phyloP scores from a whole-genome alignment of 1,140 invertebrate species.

The Galendromus occidentalis region DNA sequence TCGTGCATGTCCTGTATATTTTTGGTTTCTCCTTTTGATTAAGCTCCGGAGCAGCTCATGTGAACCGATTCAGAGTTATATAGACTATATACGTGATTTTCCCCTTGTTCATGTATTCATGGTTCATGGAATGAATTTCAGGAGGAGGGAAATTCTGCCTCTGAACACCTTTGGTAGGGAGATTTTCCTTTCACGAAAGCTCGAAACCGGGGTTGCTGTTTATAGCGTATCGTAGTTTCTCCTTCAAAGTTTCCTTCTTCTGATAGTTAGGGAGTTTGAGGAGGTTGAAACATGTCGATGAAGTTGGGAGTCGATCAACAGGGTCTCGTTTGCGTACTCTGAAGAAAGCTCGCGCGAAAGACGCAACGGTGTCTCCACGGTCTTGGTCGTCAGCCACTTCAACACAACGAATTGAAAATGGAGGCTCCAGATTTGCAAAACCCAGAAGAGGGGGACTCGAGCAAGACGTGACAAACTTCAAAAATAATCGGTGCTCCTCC shows the following conservation, averaged over 20 bases:
- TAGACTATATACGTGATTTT: no score
- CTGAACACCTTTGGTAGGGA: no score
- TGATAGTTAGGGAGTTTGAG: conserved; percentile 97
- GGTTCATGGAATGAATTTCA: no score
- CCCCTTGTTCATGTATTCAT: no score
- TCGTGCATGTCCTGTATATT: no score
- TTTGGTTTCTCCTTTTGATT: no score
- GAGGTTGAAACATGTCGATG: conserved; percentile 97
- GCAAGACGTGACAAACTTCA: conserved; percentile 99
- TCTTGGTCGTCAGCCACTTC: conserved; percentile 91
- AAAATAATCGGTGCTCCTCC: conserved; percentile 72
- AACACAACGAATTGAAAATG: conserved; percentile 96
- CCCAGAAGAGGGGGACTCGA: conserved; percentile 91
- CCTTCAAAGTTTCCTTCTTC: conserved; percentile 75
- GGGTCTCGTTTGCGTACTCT: conserved; percentile 90
- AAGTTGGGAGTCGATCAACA: conserved; percentile 81
- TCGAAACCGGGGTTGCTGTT: conserved; percentile 97
- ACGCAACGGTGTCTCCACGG: conserved; percentile 65
- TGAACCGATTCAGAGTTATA: no score
- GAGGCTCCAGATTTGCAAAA: conserved; percentile 89
- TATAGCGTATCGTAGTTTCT: conserved; percentile 92
- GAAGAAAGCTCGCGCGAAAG: conserved; percentile 91
- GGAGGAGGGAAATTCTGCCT: no score
- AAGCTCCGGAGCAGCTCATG: no score
- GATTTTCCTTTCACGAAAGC: conserved; percentile 60